Evolutionary conservation across 2,113 vertebrate genomes (phyloP).

Genomic region (Campylomormyrus numenius): DNA sequence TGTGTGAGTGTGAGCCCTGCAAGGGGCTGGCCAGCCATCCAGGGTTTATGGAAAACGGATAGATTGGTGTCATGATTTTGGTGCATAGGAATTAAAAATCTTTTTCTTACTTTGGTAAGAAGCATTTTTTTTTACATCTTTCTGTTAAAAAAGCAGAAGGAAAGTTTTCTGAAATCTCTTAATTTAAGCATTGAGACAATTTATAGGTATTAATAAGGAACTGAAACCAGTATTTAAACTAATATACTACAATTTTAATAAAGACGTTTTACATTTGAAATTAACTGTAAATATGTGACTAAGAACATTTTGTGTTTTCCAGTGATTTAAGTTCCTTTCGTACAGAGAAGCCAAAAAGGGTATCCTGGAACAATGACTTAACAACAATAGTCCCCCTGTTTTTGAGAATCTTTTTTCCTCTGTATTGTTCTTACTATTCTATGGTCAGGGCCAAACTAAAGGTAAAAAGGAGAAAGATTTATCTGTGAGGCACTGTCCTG

Average conservation of each 20-base stretch:
- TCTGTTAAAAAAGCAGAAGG: neutral
- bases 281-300: neutral
- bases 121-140: neutral
- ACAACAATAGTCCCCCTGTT: neutral
- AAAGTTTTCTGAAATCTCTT: neutral
- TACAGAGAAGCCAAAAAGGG: neutral
- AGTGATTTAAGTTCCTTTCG: neutral
- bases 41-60: no score
- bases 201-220: neutral
- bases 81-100: neutral
- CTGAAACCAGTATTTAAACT: neutral
- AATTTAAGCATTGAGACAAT: neutral
- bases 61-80: neutral
- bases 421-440: conserved; percentile 8
- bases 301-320: neutral
- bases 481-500: neutral
- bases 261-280: neutral
- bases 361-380: neutral
- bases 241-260: neutral
- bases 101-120: neutral
- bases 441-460: neutral
- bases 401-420: neutral
- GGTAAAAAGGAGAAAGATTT: neutral
- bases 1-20: neutral
- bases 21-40: neutral